phyloP scores from a whole-genome alignment of 2,888 invertebrate species.

The Macrosiphum euphorbiae region DNA sequence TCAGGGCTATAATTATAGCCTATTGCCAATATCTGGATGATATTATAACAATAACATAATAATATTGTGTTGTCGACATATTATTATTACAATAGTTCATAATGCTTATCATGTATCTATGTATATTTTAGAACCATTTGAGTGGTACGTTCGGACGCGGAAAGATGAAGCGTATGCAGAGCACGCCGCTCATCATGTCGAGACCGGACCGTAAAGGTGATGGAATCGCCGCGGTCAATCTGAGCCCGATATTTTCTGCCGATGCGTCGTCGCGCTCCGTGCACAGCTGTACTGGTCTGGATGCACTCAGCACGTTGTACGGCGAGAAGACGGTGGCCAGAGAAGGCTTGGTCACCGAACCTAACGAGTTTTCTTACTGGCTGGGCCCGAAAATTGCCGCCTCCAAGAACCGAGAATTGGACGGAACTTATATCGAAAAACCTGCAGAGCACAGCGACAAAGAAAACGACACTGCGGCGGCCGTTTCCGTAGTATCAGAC shows the following conservation, averaged over 20 bases:
- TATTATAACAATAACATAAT: too few relatives aligned
- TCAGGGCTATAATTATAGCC: not conserved
- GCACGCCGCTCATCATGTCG: slow-evolving; percentile 58
- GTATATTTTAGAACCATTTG: slow-evolving; percentile 64
- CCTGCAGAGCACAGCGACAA: slow-evolving; percentile 8
- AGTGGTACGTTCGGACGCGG: slow-evolving; percentile 52
- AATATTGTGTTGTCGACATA: too few relatives aligned
- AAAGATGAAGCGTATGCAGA: slow-evolving; percentile 64
- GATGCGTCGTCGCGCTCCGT: not conserved
- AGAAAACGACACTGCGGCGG: slow-evolving; percentile 14
- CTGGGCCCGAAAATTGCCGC: slow-evolving; percentile 66
- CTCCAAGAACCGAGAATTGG: slow-evolving; percentile 14
- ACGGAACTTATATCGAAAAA: slow-evolving; percentile 49
- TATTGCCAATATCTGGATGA: too few relatives aligned
- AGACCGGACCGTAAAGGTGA: not conserved
- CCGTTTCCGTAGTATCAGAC: not conserved
- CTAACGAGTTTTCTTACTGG: slow-evolving; percentile 71
- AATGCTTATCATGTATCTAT: not conserved
- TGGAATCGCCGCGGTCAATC: slow-evolving; percentile 32
- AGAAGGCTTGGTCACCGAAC: slow-evolving; percentile 38
- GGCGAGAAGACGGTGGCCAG: not conserved
- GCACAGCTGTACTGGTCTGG: not conserved
- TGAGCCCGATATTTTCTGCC: slow-evolving; percentile 61
- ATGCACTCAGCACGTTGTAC: slow-evolving; percentile 49
- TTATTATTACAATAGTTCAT: too few relatives aligned